Evolutionary conservation across 2,113 vertebrate genomes (phyloP), one percentile per base, ranked within the genome.

Genomic region (Gasterosteus aculeatus): DNA sequence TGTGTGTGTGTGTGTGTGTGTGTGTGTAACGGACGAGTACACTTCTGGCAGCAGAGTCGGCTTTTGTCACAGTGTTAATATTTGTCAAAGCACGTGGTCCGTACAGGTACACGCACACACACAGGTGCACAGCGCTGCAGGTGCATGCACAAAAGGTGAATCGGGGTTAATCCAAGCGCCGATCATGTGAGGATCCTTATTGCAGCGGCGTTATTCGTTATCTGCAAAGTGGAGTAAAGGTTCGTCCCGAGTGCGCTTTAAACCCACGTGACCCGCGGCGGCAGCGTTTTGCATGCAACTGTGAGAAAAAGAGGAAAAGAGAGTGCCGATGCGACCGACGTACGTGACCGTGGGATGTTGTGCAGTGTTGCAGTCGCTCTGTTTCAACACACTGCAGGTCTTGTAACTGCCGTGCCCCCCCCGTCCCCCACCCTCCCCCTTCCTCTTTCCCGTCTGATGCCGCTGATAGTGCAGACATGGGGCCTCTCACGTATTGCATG

Each of bases 331-430:
- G 69, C 83, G 77, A 73, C 69, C 61, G 84, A 72, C 35, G 49
- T 41, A 66, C 15, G 26, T 81, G 75, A 65, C 78, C 81, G 80
- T 75, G 83, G 84, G 85, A 80, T 84, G 65, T 82, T 75, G 81
- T 86, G 84, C 75, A 83, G 81, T 75, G 65, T 86, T 88, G 85
- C 90, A 87, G 90, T 86, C 80, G 29, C 38, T 86, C 62, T 91
- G 85, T 94, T 93, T 93, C 89, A 86, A 92, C 90, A 92, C 86
- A 92, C 84, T 89, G 88, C 88, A 90, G 85, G 83, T 89, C 90
- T 89, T 89, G 90, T 93, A 93, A 92, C 87, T 87, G 87, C 87
- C 68, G 56, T 62, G 41, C 9, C 67, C 80, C 42, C 69, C 78
- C 54, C 71, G 70, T 44, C 71, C 60, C 72, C 22, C 22, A 26